Percentiles rank a stretch among this genome's conserved stretches.
These are phyloP conservation scores for Tetrao urogallus DNA, from an alignment of 2,113 vertebrate genomes.

Conservation along the genomic window DNA sequence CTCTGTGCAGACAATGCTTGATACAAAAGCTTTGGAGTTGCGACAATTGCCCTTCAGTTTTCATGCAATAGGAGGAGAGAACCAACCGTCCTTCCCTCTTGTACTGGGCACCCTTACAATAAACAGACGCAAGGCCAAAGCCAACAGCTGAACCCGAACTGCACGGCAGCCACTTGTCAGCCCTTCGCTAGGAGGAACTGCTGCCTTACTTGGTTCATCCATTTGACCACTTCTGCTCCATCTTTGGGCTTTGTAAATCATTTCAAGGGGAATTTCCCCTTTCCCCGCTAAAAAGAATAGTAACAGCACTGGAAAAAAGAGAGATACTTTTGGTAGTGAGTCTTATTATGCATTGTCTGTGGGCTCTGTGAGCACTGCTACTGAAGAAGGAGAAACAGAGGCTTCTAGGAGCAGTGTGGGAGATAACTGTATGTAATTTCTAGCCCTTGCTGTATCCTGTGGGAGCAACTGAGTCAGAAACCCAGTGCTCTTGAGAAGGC, in stretches of 20 bases:
- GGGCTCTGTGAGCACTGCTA: not conserved
- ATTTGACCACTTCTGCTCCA: not conserved
- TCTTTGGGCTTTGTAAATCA: not conserved
- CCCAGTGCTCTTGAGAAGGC: not conserved
- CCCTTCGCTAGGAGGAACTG: not conserved
- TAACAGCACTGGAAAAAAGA: not conserved
- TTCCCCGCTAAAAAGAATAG: not conserved
- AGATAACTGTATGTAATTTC: not conserved
- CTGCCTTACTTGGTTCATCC: not conserved
- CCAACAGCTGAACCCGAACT: conserved; percentile 33
- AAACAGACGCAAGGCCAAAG: conserved; percentile 29
- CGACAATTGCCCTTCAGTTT: conserved; percentile 60
- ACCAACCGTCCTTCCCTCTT: not conserved
- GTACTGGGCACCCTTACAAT: conserved; percentile 10
- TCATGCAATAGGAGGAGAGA: conserved; percentile 20
- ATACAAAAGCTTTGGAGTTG: conserved; percentile 44
- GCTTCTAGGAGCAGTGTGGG: not conserved
- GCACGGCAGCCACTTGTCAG: conserved; percentile 27
- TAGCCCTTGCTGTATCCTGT: conserved; percentile 50
- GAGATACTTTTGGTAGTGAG: not conserved
- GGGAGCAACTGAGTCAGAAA: conserved; percentile 41
- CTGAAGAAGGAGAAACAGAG: conserved; percentile 10
- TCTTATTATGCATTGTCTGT: not conserved
- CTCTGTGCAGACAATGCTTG: conserved; percentile 48
- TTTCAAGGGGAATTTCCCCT: not conserved